These are phyloP conservation scores for Microtus oregoni DNA, from an alignment of 2,113 vertebrate species.

Conservation along the genomic window DNA sequence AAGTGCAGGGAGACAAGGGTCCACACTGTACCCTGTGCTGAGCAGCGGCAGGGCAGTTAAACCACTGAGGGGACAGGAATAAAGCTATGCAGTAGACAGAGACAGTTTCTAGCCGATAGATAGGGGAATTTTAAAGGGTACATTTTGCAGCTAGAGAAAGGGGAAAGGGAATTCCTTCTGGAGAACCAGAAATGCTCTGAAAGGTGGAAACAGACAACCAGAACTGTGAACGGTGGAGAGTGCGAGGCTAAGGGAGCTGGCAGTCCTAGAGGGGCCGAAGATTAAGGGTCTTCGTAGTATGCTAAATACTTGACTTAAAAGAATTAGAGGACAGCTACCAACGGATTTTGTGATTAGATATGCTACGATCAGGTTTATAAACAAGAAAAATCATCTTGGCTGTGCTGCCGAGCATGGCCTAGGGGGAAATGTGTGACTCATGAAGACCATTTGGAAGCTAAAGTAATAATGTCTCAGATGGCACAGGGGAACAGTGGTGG, in stretches of 20 bases:
- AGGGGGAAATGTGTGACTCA: not conserved
- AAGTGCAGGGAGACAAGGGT: not conserved
- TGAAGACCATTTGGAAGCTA: not conserved
- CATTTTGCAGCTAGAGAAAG: not conserved
- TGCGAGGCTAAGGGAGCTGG: not conserved
- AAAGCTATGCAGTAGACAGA: not conserved
- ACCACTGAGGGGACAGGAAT: not conserved
- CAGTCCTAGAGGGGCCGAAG: not conserved
- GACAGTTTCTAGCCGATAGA: not conserved
- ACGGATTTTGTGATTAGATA: not conserved
- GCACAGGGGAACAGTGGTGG: not conserved
- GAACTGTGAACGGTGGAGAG: not conserved
- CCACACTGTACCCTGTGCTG: not conserved
- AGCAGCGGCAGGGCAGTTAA: not conserved
- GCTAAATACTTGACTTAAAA: not conserved
- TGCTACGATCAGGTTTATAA: not conserved
- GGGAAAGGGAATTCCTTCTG: not conserved
- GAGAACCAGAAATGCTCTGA: not conserved
- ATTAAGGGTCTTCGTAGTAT: not conserved
- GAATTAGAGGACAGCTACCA: not conserved
- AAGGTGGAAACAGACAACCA: not conserved
- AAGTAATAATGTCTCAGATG: not conserved
- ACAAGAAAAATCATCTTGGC: not conserved
- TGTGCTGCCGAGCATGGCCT: not conserved
- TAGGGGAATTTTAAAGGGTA: not conserved